Evolutionary conservation across 1,140 invertebrate genomes (phyloP), one percentile per base, ranked within the genome.

Genomic region (Hirudo medicinalis): DNA sequence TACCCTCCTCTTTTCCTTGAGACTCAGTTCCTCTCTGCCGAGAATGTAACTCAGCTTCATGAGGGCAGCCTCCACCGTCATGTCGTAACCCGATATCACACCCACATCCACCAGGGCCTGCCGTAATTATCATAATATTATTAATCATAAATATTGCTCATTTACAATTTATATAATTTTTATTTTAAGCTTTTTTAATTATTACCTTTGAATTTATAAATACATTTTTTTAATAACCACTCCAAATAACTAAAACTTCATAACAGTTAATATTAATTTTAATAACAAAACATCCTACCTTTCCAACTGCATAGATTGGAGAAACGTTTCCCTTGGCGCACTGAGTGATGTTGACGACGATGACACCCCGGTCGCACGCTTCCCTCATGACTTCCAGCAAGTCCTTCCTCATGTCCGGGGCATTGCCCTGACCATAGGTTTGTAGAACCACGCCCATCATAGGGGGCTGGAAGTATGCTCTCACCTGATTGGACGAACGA

Each of bases 301-400:
- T 84, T 73, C 91, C 93, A 55, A 91, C 89, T 77, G 91, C 89
- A 78, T 98, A 98, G 0, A 87, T 82, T 3, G 82, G 75, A 0
- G 85, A 83, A 17, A 96, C 92, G 22, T 86, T 80, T 80, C 75
- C 92, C 71, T 87, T 87, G 15, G 77, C 74, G 77, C 95, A 97
- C 79, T 97, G 94, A 0, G 92, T 94, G 55, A 90, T 91, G 80
- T 97, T 97, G 0, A 98, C 86, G 53, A 98, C 88, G 17, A 99
- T 87, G 0, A 96, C 86, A 0, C 92, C 94, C 36, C 89, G 83
- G 29, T 87, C 81, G 0, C 87, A 84, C 0, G 94, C 94, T 0
- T 84, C 82, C 54, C 85, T 81, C 0, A 97, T 80, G 74, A 88
- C 89, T 0, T 86, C 82, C 0, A 96, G 80, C 0, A 99, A 82